These are phyloP conservation scores for Trissolcus brochymenae DNA, from an alignment of 2,888 invertebrate species.

Conservation along the genomic window DNA sequence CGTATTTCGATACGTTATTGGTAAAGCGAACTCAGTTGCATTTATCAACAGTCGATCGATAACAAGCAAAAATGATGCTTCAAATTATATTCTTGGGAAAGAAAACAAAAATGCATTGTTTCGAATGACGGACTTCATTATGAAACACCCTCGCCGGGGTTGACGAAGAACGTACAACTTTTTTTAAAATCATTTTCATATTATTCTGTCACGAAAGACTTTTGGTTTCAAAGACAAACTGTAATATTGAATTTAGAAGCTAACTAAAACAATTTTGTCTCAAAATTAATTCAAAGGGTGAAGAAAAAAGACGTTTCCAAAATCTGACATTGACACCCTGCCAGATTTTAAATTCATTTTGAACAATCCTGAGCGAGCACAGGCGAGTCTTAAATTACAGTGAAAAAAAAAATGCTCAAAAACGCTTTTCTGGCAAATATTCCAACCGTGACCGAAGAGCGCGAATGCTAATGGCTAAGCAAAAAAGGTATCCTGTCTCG, in stretches of 20 bases:
- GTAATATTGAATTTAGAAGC: too few relatives aligned
- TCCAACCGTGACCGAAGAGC: slow-evolving; percentile 39
- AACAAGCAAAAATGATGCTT: slow-evolving; percentile 26
- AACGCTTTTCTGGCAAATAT: slow-evolving; percentile 29
- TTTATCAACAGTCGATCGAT: slow-evolving; percentile 29
- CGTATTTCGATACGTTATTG: slow-evolving; percentile 31
- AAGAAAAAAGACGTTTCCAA: too few relatives aligned
- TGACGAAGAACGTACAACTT: too few relatives aligned
- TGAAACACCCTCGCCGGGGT: neutral
- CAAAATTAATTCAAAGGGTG: neutral
- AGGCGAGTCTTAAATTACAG: neutral
- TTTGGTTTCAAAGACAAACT: too few relatives aligned
- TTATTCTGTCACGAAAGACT: too few relatives aligned
- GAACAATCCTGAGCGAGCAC: too few relatives aligned
- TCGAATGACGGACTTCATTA: slow-evolving; percentile 12
- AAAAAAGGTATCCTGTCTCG: slow-evolving; percentile 34
- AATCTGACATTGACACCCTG: too few relatives aligned
- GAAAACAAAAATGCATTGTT: slow-evolving; percentile 17
- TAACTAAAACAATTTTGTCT: too few relatives aligned
- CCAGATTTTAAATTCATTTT: too few relatives aligned
- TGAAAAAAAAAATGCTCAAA: neutral
- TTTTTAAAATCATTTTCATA: too few relatives aligned
- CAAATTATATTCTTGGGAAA: slow-evolving; percentile 7
- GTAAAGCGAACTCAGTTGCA: slow-evolving; percentile 28
- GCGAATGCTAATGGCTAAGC: slow-evolving; percentile 46